Conservation (phyloP, 2,888 invertebrate species). For the Drosophila neotestacea region DNA sequence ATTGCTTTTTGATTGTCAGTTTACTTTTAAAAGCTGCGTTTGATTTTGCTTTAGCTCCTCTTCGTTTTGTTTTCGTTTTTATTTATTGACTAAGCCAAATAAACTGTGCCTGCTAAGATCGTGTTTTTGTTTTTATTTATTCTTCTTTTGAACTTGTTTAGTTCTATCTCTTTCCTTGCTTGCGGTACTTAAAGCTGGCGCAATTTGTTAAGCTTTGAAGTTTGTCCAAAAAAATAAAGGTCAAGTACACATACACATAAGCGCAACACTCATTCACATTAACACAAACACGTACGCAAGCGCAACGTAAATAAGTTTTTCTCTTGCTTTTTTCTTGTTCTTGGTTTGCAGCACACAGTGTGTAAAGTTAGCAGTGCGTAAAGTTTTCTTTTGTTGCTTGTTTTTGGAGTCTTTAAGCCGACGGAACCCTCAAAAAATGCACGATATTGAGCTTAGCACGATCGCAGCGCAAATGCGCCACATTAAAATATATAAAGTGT, state of each 20-base stretch:
- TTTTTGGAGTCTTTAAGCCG: slow-evolving; percentile 2
- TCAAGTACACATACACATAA: slow-evolving; percentile 34
- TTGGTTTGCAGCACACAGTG: background rate
- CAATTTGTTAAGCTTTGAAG: slow-evolving; percentile 26
- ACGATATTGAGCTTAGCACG: slow-evolving; percentile 68
- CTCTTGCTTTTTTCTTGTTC: slow-evolving; percentile 8
- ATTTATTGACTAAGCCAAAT: slow-evolving; percentile 15
- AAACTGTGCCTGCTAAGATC: slow-evolving; percentile 12
- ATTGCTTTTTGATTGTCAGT: slow-evolving; percentile 5
- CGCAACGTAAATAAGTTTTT: slow-evolving; percentile 44
- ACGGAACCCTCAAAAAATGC: slow-evolving; percentile 39
- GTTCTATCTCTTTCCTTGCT: slow-evolving; percentile 9
- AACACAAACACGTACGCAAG: slow-evolving; percentile 48
- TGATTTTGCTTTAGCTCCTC: background rate
- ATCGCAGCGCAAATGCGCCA: slow-evolving; percentile 66
- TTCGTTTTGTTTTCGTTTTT: background rate
- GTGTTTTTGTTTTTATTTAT: slow-evolving; percentile 5
- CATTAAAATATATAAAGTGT: slow-evolving; percentile 46
- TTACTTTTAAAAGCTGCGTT: slow-evolving; percentile 14
- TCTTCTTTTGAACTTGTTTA: background rate
- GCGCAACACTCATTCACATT: slow-evolving; percentile 9
- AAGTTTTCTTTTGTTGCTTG: slow-evolving; percentile 11
- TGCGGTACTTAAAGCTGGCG: slow-evolving; percentile 13
- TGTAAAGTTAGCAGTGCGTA: slow-evolving; percentile 1
- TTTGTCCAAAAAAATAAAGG: slow-evolving; percentile 34